phyloP scores from a whole-genome alignment of 2,888 invertebrate genomes.

The Nomada ruficornis region DNA sequence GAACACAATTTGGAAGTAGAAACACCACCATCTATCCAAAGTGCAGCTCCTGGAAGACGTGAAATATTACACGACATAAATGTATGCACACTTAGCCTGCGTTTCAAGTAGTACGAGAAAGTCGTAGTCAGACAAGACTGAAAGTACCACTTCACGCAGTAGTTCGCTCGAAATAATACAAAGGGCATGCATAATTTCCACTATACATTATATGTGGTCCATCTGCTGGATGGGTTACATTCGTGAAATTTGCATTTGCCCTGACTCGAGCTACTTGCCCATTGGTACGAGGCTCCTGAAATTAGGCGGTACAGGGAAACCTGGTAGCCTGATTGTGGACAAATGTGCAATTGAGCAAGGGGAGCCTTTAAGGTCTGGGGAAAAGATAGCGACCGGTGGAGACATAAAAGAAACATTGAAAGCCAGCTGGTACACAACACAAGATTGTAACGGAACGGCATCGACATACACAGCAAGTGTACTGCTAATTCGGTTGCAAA shows the following conservation, averaged over 20 bases:
- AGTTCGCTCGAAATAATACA: conserved; percentile 40
- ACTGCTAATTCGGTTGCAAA: conserved; percentile 68
- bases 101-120: conserved; percentile 26
- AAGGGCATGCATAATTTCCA: conserved; percentile 48
- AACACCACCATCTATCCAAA: background rate
- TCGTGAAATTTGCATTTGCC: conserved; percentile 37
- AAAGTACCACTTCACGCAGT: conserved; percentile 28
- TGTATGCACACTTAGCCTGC: conserved; percentile 15
- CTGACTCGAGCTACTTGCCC: background rate
- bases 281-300: background rate
- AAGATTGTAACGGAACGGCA: conserved; percentile 39
- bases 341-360: conserved; percentile 29
- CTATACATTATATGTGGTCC: conserved; percentile 31
- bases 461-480: conserved; percentile 18
- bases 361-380: background rate
- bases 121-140: conserved; percentile 10
- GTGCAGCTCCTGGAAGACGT: background rate
- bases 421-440: conserved; percentile 15
- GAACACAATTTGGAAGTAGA: background rate
- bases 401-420: conserved; percentile 37
- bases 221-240: conserved; percentile 9
- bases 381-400: background rate
- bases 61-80: conserved; percentile 44
- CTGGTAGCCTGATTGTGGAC: conserved; percentile 18
- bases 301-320: conserved; percentile 8